Conservation (phyloP, 1,140 invertebrate species). For the Lordiphosa clarofinis region DNA sequence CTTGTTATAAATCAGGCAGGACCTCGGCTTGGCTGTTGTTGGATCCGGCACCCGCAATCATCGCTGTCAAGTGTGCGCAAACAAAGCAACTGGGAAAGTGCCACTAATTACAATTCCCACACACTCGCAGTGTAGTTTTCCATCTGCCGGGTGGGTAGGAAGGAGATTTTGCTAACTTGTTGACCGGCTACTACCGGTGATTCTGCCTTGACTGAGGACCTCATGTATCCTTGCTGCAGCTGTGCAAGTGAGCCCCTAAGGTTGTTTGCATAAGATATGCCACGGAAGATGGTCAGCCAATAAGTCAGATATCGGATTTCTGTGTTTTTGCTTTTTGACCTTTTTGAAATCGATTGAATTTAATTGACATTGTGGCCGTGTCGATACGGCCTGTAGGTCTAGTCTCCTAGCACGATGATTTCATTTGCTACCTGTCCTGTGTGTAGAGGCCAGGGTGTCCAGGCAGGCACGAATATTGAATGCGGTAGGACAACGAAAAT, state of each 20-base stretch:
- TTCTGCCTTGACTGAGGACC: slow-evolving; percentile 26
- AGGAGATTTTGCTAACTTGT: slow-evolving; percentile 14
- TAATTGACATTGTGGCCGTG: slow-evolving; percentile 45
- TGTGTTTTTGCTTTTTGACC: slow-evolving; percentile 9
- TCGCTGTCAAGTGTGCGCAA: slow-evolving; percentile 65
- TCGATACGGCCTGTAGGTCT: slow-evolving; percentile 16
- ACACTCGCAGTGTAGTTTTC: slow-evolving; percentile 32
- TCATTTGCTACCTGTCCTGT: slow-evolving; percentile 57
- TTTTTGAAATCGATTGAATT: slow-evolving; percentile 59
- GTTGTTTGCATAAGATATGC: slow-evolving; percentile 32
- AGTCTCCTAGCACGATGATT: slow-evolving; percentile 50
- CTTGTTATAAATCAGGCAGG: no score
- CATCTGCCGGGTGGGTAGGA: slow-evolving; percentile 23
- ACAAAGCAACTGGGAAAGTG: slow-evolving; percentile 68
- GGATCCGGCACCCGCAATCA: slow-evolving; percentile 36
- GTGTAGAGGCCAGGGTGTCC: slow-evolving; percentile 7
- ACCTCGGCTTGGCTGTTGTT: no score
- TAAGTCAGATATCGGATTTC: slow-evolving; percentile 39
- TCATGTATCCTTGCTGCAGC: slow-evolving; percentile 30
- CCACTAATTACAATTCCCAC: slow-evolving; percentile 74
- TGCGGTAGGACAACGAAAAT: slow-evolving; percentile 26
- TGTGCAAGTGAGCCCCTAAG: slow-evolving; percentile 12
- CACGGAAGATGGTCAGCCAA: slow-evolving; percentile 8
- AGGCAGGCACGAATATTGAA: slow-evolving; percentile 35
- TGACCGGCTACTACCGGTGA: slow-evolving; percentile 25